These are phyloP conservation scores for Alexandromys fortis DNA, from an alignment of 2,113 vertebrate species.

Conservation along the genomic window DNA sequence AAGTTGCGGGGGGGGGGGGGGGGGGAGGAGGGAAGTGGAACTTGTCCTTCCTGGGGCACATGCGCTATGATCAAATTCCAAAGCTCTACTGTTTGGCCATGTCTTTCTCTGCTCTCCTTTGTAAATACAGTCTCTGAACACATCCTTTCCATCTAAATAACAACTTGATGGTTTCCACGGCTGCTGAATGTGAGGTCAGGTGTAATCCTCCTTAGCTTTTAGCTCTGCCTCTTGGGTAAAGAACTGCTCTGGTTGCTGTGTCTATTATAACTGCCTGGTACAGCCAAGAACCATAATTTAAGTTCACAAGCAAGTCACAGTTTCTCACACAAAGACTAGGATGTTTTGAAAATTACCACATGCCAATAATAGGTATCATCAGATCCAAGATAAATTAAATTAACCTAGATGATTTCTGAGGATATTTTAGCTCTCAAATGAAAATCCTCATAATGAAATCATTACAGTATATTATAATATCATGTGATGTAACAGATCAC, in stretches of 20 bases:
- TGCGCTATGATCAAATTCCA: not conserved
- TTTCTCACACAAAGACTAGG: slow-evolving; percentile 4
- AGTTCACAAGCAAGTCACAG: not conserved
- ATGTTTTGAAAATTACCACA: not conserved
- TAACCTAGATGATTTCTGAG: not conserved
- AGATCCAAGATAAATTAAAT: not conserved
- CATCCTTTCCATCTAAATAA: not conserved
- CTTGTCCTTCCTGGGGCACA: not conserved
- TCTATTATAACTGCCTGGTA: not conserved
- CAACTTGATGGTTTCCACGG: not conserved
- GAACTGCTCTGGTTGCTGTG: not conserved
- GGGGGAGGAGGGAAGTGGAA: no score
- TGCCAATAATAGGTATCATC: not conserved
- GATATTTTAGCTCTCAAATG: not conserved
- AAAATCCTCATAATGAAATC: not conserved
- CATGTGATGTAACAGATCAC: not conserved
- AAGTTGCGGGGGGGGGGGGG: no score
- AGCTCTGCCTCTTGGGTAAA: not conserved
- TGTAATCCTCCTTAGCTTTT: not conserved
- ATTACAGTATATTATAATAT: not conserved
- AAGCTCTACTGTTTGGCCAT: not conserved
- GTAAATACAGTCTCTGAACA: not conserved
- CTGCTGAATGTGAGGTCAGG: not conserved
- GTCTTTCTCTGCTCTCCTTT: not conserved
- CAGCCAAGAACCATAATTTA: not conserved